phyloP scores from a whole-genome alignment of 2,888 invertebrate genomes.

The Dryobotodes eremita region DNA sequence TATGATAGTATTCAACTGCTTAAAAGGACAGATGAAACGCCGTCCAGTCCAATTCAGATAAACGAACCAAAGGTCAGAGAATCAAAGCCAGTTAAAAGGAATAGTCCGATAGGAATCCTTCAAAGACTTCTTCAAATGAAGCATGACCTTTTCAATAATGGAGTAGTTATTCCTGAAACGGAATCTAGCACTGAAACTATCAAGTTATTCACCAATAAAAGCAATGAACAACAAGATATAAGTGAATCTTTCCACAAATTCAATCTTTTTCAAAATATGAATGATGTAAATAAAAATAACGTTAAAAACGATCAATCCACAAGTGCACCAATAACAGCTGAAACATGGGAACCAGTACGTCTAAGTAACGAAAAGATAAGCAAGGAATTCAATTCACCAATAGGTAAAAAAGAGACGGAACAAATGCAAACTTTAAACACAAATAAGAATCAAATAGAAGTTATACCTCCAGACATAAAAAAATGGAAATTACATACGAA shows the following conservation, averaged over 20 bases:
- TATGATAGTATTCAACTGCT: constrained; percentile 6
- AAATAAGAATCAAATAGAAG: constrained; percentile 1
- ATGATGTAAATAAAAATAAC: constrained; percentile 1
- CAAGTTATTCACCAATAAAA: constrained; percentile 1
- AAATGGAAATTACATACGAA: constrained; percentile 9
- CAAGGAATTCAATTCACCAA: neutral
- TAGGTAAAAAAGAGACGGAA: neutral
- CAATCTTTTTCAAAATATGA: constrained; percentile 20
- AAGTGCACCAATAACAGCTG: neutral
- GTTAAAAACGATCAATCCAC: constrained; percentile 3
- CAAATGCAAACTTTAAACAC: neutral
- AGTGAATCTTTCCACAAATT: constrained; percentile 16
- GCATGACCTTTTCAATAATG: constrained; percentile 37
- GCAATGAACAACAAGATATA: constrained; percentile 10
- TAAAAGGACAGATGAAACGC: constrained; percentile 21
- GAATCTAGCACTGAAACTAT: constrained; percentile 6
- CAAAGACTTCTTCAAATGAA: constrained; percentile 23
- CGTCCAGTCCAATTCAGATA: neutral
- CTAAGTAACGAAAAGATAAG: neutral
- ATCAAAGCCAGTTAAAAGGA: neutral
- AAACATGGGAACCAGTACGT: constrained; percentile 17
- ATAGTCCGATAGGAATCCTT: constrained; percentile 24
- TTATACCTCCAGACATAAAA: constrained; percentile 5
- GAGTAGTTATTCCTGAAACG: neutral
- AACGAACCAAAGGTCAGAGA: neutral